These are phyloP conservation scores for Forbesichthys agassizii DNA, from an alignment of 2,113 vertebrate genomes.

Conservation along the genomic window DNA sequence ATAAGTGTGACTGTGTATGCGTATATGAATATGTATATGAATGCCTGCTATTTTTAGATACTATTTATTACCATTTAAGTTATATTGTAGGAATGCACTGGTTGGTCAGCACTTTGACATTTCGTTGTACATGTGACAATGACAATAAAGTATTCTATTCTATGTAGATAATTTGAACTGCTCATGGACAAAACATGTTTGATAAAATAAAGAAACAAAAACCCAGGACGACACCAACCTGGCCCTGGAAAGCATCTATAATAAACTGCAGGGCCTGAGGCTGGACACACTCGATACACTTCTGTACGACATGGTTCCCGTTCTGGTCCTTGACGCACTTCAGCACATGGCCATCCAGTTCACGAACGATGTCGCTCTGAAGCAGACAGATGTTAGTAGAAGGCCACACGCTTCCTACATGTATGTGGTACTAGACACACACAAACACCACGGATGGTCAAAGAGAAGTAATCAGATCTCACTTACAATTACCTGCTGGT, in stretches of 20 bases:
- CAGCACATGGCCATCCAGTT: constrained; percentile 93
- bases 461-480: constrained; percentile 48
- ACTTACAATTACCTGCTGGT: constrained; percentile 99
- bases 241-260: constrained; percentile 95
- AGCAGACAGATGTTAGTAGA: constrained; percentile 9
- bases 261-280: constrained; percentile 95
- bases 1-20: no score
- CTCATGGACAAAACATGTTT: no score
- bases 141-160: no score
- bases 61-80: no score
- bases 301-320: constrained; percentile 97
- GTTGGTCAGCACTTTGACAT: no score
- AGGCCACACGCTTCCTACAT: no score
- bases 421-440: no score
- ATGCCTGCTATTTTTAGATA: no score
- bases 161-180: no score
- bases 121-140: no score
- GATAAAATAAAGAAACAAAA: not conserved
- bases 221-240: constrained; percentile 73
- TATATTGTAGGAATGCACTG: no score
- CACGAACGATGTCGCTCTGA: constrained; percentile 94
- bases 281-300: constrained; percentile 96
- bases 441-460: not conserved
- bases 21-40: no score
- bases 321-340: constrained; percentile 99